phyloP scores from a whole-genome alignment of 2,888 invertebrate species.

The Caenorhabditis panamensis region DNA sequence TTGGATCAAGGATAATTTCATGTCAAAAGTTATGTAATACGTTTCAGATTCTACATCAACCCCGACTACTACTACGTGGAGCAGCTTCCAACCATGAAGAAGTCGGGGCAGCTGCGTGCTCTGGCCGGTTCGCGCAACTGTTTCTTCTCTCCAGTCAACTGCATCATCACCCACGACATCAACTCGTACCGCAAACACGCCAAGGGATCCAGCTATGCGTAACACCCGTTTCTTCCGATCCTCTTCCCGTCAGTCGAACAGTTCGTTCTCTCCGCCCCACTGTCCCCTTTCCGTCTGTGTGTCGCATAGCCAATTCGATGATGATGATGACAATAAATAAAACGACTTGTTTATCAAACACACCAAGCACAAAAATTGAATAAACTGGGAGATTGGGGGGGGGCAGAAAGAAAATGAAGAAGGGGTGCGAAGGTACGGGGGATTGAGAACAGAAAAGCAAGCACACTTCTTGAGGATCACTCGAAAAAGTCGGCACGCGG shows the following conservation, averaged over 20 bases:
- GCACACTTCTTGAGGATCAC: slow-evolving; percentile 37
- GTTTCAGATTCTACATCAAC: slow-evolving; percentile 56
- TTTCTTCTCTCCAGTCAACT: slow-evolving; percentile 78
- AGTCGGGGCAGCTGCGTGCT: slow-evolving; percentile 67
- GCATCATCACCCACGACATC: slow-evolving; percentile 77
- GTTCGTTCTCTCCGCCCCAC: slow-evolving; percentile 9
- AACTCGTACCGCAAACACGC: slow-evolving; percentile 74
- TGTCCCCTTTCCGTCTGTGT: slow-evolving; percentile 31
- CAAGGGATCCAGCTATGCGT: slow-evolving; percentile 54
- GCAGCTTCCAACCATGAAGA: slow-evolving; percentile 62
- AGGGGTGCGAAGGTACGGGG: slow-evolving; percentile 17
- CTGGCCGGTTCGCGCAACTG: slow-evolving; percentile 76
- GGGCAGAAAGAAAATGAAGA: slow-evolving; percentile 5
- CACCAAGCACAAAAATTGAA: slow-evolving; percentile 4
- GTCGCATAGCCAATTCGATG: slow-evolving; percentile 52
- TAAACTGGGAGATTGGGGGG: not conserved
- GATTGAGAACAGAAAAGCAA: slow-evolving; percentile 13
- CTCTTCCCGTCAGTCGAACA: not conserved
- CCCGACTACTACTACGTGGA: slow-evolving; percentile 58
- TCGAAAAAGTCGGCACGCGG: slow-evolving; percentile 22
- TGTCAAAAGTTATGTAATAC: no score
- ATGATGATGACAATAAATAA: slow-evolving; percentile 58
- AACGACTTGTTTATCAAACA: slow-evolving; percentile 49
- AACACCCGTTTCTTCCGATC: slow-evolving; percentile 4
- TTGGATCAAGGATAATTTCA: no score